phyloP scores from a whole-genome alignment of 1,140 invertebrate genomes.

The Dendroctonus ponderosae region DNA sequence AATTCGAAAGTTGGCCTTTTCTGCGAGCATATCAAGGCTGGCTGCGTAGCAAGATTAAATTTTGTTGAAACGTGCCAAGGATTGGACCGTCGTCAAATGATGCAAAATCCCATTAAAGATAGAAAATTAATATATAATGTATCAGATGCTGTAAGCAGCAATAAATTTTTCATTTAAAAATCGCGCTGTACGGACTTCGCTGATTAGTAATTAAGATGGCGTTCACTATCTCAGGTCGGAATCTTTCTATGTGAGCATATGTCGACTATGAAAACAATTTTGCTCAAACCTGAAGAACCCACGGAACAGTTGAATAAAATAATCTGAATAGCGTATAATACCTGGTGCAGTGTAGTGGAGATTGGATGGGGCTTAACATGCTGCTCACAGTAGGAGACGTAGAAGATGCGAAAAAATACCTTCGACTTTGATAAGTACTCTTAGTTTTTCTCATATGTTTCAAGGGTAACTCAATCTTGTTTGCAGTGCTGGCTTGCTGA shows the following conservation, averaged over 20 bases:
- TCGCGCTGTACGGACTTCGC: conserved; percentile 11
- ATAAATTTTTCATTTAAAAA: conserved; percentile 16
- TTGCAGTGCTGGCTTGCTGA: too few relatives aligned
- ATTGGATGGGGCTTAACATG: too few relatives aligned
- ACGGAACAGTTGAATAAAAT: conserved; percentile 15
- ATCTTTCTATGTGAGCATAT: conserved; percentile 18
- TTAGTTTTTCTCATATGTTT: too few relatives aligned
- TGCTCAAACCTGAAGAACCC: conserved; percentile 9
- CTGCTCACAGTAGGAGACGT: too few relatives aligned
- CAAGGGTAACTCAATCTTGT: too few relatives aligned
- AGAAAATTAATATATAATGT: conserved; percentile 9
- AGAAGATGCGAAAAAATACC: too few relatives aligned
- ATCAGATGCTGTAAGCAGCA: conserved; percentile 11
- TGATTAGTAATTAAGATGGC: conserved; percentile 28
- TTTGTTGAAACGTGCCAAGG: background rate
- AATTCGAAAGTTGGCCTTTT: background rate
- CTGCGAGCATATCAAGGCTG: background rate
- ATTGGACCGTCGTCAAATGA: background rate
- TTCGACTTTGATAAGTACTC: too few relatives aligned
- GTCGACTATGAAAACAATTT: conserved; percentile 24
- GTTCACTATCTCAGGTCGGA: conserved; percentile 17
- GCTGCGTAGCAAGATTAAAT: background rate
- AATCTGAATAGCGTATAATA: conserved; percentile 10
- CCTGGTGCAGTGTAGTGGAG: too few relatives aligned
- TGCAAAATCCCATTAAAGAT: conserved; percentile 16